These are phyloP conservation scores for Tenodera sinensis DNA, from an alignment of 2,888 invertebrate genomes.

Conservation along the genomic window DNA sequence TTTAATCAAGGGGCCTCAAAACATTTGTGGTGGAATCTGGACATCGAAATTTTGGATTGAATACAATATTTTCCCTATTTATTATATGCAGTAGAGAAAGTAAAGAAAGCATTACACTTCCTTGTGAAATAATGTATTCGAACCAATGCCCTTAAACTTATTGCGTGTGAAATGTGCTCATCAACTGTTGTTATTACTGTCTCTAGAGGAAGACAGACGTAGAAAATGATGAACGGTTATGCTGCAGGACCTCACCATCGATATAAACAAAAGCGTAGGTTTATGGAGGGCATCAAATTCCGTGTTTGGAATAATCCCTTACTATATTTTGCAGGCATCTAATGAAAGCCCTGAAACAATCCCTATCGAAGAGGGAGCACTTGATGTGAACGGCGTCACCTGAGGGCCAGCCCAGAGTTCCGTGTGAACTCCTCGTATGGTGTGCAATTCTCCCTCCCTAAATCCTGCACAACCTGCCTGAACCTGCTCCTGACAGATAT, in stretches of 20 bases:
- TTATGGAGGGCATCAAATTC: neutral
- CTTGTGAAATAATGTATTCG: too few relatives aligned
- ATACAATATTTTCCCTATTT: too few relatives aligned
- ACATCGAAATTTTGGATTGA: too few relatives aligned
- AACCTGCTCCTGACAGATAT: neutral
- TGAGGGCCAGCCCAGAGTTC: slow-evolving; percentile 8
- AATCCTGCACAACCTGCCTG: neutral
- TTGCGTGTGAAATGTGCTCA: too few relatives aligned
- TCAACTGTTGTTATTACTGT: too few relatives aligned
- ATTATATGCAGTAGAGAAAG: too few relatives aligned
- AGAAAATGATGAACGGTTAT: too few relatives aligned
- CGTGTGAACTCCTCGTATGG: neutral
- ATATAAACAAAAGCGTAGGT: neutral
- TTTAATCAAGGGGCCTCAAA: too few relatives aligned
- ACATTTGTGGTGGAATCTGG: too few relatives aligned
- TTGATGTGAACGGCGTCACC: slow-evolving; percentile 25
- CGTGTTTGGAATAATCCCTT: neutral
- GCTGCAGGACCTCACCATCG: neutral
- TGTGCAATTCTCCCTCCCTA: neutral
- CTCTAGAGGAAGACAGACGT: too few relatives aligned
- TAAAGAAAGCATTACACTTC: too few relatives aligned
- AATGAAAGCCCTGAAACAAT: neutral
- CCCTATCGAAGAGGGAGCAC: neutral
- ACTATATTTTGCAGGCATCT: neutral
- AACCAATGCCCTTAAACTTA: too few relatives aligned